Conservation (phyloP, 2,888 invertebrate species). For the Drosophila prolongata region DNA sequence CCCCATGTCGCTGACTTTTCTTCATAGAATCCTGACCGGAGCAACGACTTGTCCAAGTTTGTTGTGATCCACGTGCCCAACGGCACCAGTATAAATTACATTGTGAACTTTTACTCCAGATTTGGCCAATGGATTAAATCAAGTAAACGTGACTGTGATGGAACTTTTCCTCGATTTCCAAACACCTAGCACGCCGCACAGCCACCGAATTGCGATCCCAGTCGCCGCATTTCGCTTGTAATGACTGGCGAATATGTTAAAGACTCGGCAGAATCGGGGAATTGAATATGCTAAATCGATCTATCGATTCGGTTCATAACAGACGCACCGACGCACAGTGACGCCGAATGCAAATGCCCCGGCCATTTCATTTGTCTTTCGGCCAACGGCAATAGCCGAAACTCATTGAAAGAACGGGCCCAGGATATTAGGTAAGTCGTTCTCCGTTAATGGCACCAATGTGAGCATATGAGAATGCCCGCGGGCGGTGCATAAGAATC, state of each 20-base stretch:
- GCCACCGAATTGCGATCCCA: slow-evolving; percentile 20
- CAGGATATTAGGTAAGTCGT: slow-evolving; percentile 66
- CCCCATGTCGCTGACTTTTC: neutral
- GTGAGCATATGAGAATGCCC: neutral
- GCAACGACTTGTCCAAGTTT: slow-evolving; percentile 13
- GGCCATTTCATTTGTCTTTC: slow-evolving; percentile 10
- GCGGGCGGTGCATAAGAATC: slow-evolving; percentile 58
- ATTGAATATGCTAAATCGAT: slow-evolving; percentile 64
- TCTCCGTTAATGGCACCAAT: slow-evolving; percentile 54
- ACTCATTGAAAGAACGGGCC: slow-evolving; percentile 47
- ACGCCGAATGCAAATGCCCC: slow-evolving; percentile 61
- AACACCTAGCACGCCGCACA: slow-evolving; percentile 15
- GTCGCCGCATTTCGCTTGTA: slow-evolving; percentile 16
- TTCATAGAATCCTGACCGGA: slow-evolving; percentile 5
- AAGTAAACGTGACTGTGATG: slow-evolving; percentile 66
- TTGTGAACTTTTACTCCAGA: slow-evolving; percentile 75
- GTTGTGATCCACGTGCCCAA: slow-evolving; percentile 62
- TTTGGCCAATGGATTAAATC: slow-evolving; percentile 63
- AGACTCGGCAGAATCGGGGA: slow-evolving; percentile 26
- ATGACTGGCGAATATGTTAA: slow-evolving; percentile 64
- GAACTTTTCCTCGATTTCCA: slow-evolving; percentile 75
- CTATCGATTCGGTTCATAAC: slow-evolving; percentile 45
- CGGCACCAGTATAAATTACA: slow-evolving; percentile 62
- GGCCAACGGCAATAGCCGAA: slow-evolving; percentile 55
- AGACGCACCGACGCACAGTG: slow-evolving; percentile 50